Percentiles rank a stretch among this genome's conserved stretches.
Conservation (phyloP, 2,113 vertebrate genomes). For the Phylloscopus whistleri region DNA sequence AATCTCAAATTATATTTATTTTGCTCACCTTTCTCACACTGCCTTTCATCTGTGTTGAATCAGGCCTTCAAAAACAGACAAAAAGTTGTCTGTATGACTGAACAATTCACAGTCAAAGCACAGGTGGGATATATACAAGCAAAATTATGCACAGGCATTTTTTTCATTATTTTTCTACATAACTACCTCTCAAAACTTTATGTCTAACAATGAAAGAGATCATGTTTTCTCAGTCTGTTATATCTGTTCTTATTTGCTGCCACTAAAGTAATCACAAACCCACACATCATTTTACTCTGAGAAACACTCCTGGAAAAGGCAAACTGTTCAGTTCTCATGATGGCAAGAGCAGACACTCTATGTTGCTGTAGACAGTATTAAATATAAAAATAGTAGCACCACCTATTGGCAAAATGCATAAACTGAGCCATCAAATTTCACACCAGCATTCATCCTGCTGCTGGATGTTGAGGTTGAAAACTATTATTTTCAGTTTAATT, state of each 20-base stretch:
- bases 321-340: not conserved
- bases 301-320: not conserved
- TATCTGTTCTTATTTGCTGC: not conserved
- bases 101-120: not conserved
- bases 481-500: not conserved
- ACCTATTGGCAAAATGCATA: constrained; percentile 43
- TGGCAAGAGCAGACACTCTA: not conserved
- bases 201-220: not conserved
- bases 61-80: not conserved
- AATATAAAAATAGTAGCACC: constrained; percentile 58
- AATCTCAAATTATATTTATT: not conserved
- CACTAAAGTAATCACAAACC: not conserved
- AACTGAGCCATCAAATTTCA: not conserved
- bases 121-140: not conserved
- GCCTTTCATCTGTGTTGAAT: not conserved
- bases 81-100: not conserved
- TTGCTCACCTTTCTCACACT: not conserved
- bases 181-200: not conserved
- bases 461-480: not conserved
- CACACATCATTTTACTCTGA: not conserved
- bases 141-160: not conserved
- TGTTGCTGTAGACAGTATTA: not conserved
- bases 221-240: not conserved
- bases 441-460: not conserved
- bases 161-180: not conserved